Evolutionary conservation across 92 coral and sea anemone species (phyloP), one percentile per base, ranked within the genome.

Genomic region (Desmophyllum pertusum): DNA sequence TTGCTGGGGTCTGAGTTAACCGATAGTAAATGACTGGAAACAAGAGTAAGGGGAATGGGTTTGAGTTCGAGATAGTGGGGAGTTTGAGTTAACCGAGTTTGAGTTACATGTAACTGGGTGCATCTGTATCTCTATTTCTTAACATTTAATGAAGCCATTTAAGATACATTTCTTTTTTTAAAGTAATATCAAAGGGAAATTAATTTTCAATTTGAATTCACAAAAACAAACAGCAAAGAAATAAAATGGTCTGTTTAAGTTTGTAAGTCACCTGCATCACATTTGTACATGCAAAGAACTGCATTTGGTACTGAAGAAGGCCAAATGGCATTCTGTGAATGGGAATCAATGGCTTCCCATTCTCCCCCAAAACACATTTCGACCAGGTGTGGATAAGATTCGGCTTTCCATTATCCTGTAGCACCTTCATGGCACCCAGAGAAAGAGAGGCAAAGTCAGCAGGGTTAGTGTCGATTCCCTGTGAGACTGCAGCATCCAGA

Each of bases 321-420:
- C 97, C 97, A 93, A 90, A 90, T 63, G 97, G 97, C 94, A 93
- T 93, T 67, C 94, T 67, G 17, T 90, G 83, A 29, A 88, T 71
- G 3, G 90, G 90, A 18, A 90, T 76, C 25, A 90, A 77, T 13
- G 94, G 42, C 35, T 59, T 72, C n/a, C 77, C 61, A 30, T 72
- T 37, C 9, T 72, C 77, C 8, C 61, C 77, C 27, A 72, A 72
- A 6, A 72, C 52, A 70, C 77, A 72, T 59, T 83, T 84, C 18
- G 81, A 89, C 67, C 88, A 90, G 43, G 82, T 90, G 85, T 81
- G 83, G 5, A 86, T 87, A 15, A 90, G 75, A 64, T 90, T 86
- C 29, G 87, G 84, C 36, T 89, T 89, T 15, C 70, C 76, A 29
- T 40, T 29, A 5, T 21, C 27, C 31, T 89, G 86, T 15, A 85